These are phyloP conservation scores for Apaloderma vittatum DNA, from an alignment of 2,113 vertebrate species.

Conservation along the genomic window DNA sequence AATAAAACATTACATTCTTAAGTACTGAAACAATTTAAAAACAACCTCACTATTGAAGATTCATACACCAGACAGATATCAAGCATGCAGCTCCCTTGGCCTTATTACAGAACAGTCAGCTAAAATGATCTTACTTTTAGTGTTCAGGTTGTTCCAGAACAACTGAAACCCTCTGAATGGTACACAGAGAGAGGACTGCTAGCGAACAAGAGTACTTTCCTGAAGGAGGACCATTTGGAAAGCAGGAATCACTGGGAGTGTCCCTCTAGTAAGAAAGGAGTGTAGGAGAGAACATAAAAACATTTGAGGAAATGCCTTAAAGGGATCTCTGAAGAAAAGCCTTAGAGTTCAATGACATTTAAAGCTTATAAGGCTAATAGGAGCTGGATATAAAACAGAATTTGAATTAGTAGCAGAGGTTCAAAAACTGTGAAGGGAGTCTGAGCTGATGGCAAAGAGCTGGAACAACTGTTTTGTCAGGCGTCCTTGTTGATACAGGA, in stretches of 20 bases:
- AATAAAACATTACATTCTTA: constrained; percentile 45
- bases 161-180: background rate
- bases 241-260: background rate
- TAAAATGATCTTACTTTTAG: background rate
- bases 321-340: background rate
- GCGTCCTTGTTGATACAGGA: background rate
- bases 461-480: background rate
- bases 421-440: background rate
- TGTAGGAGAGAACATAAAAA: background rate
- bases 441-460: background rate
- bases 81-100: background rate
- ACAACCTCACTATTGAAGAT: background rate
- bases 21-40: background rate
- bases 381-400: background rate
- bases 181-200: background rate
- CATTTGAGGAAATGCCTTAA: background rate
- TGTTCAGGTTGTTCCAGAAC: background rate
- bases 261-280: background rate
- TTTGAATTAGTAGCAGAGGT: background rate
- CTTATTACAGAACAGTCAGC: background rate
- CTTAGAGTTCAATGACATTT: background rate
- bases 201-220: background rate
- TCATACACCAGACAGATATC: background rate
- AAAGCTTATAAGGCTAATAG: background rate
- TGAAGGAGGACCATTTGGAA: background rate